Percentiles rank a stretch among this genome's conserved stretches.
Conservation (phyloP, 2,797 vertebrate genomes). For the Labeo calbasu region DNA sequence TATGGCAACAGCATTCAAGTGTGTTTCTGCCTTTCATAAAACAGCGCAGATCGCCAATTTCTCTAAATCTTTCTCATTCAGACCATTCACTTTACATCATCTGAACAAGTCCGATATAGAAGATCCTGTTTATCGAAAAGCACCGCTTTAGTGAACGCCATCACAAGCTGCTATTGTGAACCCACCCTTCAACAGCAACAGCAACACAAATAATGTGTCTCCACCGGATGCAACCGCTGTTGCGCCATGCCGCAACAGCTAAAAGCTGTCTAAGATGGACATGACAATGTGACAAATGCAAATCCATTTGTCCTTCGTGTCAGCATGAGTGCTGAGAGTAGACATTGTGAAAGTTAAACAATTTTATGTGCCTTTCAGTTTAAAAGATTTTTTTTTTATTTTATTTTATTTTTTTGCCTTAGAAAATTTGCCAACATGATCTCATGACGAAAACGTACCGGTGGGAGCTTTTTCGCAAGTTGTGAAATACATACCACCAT, state of each 20-base stretch:
- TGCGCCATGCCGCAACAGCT: background rate
- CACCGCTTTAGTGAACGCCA: background rate
- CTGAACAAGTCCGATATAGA: too few species aligned
- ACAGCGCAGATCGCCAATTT: background rate
- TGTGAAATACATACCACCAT: too few species aligned
- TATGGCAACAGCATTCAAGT: background rate
- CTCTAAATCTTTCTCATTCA: background rate
- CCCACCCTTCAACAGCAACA: background rate
- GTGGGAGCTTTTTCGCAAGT: too few species aligned
- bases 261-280: background rate
- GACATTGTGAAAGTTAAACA: background rate
- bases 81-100: background rate
- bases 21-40: background rate
- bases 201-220: background rate
- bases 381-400: background rate
- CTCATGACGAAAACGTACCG: too few species aligned
- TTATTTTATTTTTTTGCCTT: too few species aligned
- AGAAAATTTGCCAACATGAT: background rate
- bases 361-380: background rate
- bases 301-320: background rate
- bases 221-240: background rate
- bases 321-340: background rate
- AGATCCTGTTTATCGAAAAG: too few species aligned
- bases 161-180: background rate
- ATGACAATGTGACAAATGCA: background rate